These are phyloP conservation scores for Brassicogethes aeneus DNA, from an alignment of 2,888 invertebrate genomes.

Conservation along the genomic window DNA sequence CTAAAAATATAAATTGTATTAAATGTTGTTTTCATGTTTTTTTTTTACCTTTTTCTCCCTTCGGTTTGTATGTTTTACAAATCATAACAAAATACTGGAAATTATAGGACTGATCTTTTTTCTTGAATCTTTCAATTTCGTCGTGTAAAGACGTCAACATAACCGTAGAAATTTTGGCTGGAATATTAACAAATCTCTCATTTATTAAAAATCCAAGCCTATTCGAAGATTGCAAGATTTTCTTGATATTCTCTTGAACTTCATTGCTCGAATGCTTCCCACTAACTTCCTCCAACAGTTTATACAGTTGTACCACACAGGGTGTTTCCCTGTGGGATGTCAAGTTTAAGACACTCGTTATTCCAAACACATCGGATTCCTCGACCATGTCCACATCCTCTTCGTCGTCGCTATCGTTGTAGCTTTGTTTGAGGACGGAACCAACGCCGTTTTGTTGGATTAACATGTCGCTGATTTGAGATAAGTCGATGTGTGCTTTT, in stretches of 20 bases:
- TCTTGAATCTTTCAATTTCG: conserved; percentile 65
- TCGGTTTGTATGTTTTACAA: conserved; percentile 69
- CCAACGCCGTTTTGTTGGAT: conserved; percentile 82
- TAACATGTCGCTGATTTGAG: conserved; percentile 71
- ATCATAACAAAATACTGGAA: conserved; percentile 75
- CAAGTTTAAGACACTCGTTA: conserved; percentile 76
- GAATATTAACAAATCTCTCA: conserved; percentile 88
- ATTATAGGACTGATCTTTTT: conserved; percentile 68
- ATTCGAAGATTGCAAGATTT: conserved; percentile 51
- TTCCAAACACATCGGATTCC: conserved; percentile 72
- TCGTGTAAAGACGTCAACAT: conserved; percentile 66
- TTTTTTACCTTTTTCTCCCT: conserved; percentile 31
- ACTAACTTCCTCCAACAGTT: conserved; percentile 58
- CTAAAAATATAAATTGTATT: conserved; percentile 3
- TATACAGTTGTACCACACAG: conserved; percentile 65
- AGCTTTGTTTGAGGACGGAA: conserved; percentile 77
- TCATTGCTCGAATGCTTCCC: conserved; percentile 56
- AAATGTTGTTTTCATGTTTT: no score
- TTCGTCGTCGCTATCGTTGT: conserved; percentile 53
- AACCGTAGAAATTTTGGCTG: conserved; percentile 77
- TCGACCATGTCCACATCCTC: conserved; percentile 59
- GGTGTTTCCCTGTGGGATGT: conserved; percentile 64
- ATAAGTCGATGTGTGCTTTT: conserved; percentile 73
- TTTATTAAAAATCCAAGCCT: conserved; percentile 76
- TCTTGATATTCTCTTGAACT: conserved; percentile 50